Percentiles rank a stretch among this genome's conserved stretches.
Conservation (phyloP, 2,797 vertebrate genomes). For the Thalassophryne amazonica region DNA sequence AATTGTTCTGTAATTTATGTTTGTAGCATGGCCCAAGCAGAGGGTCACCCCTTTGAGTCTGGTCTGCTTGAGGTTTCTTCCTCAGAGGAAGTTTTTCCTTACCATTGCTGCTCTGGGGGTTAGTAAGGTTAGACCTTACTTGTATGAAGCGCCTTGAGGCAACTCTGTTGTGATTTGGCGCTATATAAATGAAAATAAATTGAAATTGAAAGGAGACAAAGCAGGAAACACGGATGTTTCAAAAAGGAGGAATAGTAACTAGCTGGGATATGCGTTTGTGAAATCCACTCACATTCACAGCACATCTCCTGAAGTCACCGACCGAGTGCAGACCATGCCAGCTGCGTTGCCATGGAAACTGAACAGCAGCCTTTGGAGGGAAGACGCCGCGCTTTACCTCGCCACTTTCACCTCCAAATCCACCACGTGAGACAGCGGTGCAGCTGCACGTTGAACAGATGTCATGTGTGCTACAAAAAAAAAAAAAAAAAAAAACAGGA, state of each 20-base stretch:
- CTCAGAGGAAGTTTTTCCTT: too few species aligned
- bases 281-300: constrained; percentile 17
- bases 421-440: constrained; percentile 47
- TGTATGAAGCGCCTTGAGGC: too few species aligned
- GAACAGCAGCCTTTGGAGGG: constrained; percentile 55
- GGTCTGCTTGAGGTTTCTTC: too few species aligned
- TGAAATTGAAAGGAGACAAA: neutral
- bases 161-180: too few species aligned
- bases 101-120: too few species aligned
- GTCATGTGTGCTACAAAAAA: constrained; percentile 5
- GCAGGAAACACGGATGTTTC: neutral
- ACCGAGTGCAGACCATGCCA: constrained; percentile 43
- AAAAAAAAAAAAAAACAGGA: too few species aligned
- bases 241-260: too few species aligned
- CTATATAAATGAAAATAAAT: too few species aligned
- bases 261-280: neutral
- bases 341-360: constrained; percentile 72
- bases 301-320: constrained; percentile 50
- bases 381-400: constrained; percentile 53
- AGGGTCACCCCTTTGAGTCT: too few species aligned
- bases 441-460: constrained; percentile 26
- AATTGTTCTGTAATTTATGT: too few species aligned
- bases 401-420: constrained; percentile 68
- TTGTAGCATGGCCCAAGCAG: too few species aligned
- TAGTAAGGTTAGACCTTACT: too few species aligned